phyloP scores from a whole-genome alignment of 23 tunicate genomes.

The Diplosoma virens region DNA sequence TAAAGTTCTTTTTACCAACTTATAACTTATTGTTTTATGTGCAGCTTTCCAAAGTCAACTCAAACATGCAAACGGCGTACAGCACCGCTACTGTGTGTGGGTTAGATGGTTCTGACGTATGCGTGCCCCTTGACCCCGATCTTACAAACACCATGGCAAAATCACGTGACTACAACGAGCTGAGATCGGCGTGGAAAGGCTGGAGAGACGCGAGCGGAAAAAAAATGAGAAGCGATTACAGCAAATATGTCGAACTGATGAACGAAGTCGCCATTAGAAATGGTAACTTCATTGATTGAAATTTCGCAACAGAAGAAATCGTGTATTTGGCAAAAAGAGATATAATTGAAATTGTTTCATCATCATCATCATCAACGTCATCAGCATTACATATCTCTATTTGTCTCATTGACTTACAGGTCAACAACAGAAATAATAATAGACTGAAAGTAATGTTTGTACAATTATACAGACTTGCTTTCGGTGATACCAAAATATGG shows the following conservation, averaged over 20 bases:
- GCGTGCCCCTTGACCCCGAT: constrained; percentile 88
- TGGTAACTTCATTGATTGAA: too few species aligned
- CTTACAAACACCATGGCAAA: constrained; percentile 79
- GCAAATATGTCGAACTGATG: constrained; percentile 52
- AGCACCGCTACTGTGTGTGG: constrained; percentile 72
- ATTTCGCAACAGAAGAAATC: too few species aligned
- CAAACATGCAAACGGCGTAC: constrained; percentile 65
- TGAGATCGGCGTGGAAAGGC: constrained; percentile 74
- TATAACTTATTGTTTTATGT: constrained; percentile 9
- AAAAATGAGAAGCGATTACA: constrained; percentile 58
- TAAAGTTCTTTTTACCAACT: too few species aligned
- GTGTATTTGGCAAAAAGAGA: too few species aligned
- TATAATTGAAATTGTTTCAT: too few species aligned
- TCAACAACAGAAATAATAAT: too few species aligned
- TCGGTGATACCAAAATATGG: too few species aligned
- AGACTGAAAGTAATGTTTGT: too few species aligned
- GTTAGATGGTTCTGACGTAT: constrained; percentile 12
- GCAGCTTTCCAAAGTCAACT: constrained; percentile 40
- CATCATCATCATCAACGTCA: too few species aligned
- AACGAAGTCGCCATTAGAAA: constrained; percentile 79
- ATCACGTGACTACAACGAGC: constrained; percentile 68
- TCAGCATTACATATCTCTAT: too few species aligned
- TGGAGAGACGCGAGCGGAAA: constrained; percentile 85
- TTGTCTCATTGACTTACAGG: too few species aligned
- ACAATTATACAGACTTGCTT: too few species aligned